phyloP scores from a whole-genome alignment of 2,888 invertebrate genomes.

The Meta bourneti region DNA sequence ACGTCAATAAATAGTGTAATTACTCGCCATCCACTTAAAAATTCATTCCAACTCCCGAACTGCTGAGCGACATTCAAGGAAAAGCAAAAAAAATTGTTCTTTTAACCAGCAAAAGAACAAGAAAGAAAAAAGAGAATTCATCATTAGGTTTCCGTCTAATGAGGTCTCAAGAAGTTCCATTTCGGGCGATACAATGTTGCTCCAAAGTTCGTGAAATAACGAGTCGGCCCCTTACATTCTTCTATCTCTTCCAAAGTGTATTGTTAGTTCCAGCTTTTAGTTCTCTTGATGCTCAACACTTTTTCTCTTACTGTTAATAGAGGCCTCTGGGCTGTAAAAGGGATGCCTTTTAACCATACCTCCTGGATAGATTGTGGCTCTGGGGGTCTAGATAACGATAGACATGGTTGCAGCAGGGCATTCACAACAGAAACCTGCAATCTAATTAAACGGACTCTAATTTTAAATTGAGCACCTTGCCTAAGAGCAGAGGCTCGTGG shows the following conservation, averaged over 20 bases:
- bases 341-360: not conserved
- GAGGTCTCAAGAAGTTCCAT: constrained; percentile 57
- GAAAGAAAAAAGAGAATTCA: not conserved
- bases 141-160: constrained; percentile 50
- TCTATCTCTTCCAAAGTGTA: constrained; percentile 15
- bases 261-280: constrained; percentile 18
- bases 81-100: not conserved
- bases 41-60: not conserved
- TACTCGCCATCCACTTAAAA: constrained; percentile 9
- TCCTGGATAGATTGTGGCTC: too few relatives aligned
- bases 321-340: not conserved
- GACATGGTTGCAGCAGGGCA: too few relatives aligned
- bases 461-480: too few relatives aligned
- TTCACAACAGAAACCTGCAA: too few relatives aligned
- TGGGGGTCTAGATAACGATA: too few relatives aligned
- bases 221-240: constrained; percentile 37
- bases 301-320: constrained; percentile 7
- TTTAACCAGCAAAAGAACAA: not conserved
- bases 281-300: not conserved
- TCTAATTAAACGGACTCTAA: too few relatives aligned
- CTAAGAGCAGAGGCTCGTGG: too few relatives aligned
- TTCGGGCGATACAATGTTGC: constrained; percentile 47
- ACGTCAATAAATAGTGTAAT: constrained; percentile 27
- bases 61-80: constrained; percentile 9
- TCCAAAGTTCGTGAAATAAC: constrained; percentile 51